Evolutionary conservation across 2,113 vertebrate species (phyloP).

Genomic region (Scatophagus argus): DNA sequence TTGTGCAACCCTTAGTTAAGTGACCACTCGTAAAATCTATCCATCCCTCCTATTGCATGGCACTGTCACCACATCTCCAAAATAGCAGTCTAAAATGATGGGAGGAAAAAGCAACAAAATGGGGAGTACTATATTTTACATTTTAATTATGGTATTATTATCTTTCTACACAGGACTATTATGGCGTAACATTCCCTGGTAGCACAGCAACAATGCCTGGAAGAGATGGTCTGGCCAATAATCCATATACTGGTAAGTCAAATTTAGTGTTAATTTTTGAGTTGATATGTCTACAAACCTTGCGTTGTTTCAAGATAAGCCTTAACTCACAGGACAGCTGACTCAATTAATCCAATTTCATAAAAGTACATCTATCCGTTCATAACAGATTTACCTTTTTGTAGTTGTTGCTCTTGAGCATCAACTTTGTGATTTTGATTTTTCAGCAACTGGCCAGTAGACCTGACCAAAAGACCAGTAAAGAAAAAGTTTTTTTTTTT

Average conservation of each 20-base stretch:
- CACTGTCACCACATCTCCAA: not conserved
- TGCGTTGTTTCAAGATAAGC: not conserved
- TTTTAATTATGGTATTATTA: not conserved
- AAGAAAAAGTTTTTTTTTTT: not conserved
- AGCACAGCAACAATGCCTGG: constrained; percentile 89
- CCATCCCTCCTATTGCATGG: not conserved
- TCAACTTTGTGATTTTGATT: not conserved
- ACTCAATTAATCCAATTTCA: not conserved
- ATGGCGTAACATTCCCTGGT: constrained; percentile 96
- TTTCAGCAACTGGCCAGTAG: not conserved
- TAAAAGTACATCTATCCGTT: not conserved
- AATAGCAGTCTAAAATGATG: not conserved
- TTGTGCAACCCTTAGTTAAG: not conserved
- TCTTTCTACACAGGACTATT: constrained; percentile 89
- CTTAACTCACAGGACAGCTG: not conserved
- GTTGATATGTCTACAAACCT: not conserved
- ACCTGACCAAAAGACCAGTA: not conserved
- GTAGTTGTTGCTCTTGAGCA: not conserved
- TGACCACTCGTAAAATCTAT: not conserved
- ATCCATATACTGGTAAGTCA: constrained; percentile 91
- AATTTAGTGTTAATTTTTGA: not conserved
- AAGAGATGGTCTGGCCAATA: constrained; percentile 94
- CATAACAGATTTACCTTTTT: not conserved
- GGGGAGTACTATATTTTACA: not conserved
- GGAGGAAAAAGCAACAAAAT: not conserved